These are phyloP conservation scores for Lucinisca nassula DNA, from an alignment of 2,888 invertebrate species.

Conservation along the genomic window DNA sequence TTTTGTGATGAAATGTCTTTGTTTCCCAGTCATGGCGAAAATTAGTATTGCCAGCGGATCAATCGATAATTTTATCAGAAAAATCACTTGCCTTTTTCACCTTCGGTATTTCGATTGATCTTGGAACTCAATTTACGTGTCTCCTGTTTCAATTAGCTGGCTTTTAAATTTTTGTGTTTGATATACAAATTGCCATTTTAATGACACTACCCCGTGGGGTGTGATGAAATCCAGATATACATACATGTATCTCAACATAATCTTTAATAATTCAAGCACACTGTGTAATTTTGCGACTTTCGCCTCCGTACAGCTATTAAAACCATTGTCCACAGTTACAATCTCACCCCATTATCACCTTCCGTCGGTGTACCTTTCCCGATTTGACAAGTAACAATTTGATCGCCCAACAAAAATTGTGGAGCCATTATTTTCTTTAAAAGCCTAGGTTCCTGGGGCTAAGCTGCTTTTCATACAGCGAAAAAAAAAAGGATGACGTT, in stretches of 20 bases:
- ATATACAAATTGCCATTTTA: conserved; percentile 10
- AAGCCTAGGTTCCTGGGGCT: background rate
- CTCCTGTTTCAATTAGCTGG: background rate
- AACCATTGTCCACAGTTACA: background rate
- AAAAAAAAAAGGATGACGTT: background rate
- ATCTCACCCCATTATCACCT: background rate
- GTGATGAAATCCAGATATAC: background rate
- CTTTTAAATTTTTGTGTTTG: background rate
- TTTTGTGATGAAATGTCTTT: too few relatives aligned
- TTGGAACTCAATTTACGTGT: background rate
- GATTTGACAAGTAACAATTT: background rate
- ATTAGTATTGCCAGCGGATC: too few relatives aligned
- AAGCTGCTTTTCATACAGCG: background rate
- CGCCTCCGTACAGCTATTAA: background rate
- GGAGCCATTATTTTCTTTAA: background rate
- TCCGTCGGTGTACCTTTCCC: background rate
- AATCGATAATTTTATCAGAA: too few relatives aligned
- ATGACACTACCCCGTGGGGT: background rate
- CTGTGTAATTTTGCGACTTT: background rate
- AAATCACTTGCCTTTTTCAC: background rate
- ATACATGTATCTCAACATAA: background rate
- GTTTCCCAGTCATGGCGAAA: too few relatives aligned
- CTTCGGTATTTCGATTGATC: background rate
- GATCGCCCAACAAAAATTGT: background rate
- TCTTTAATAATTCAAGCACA: background rate